A percentile compares a stretch with the other conserved stretches of the same genome.
Conservation (phyloP, 2,888 invertebrate species). For the Harpagoxenus sublaevis region DNA sequence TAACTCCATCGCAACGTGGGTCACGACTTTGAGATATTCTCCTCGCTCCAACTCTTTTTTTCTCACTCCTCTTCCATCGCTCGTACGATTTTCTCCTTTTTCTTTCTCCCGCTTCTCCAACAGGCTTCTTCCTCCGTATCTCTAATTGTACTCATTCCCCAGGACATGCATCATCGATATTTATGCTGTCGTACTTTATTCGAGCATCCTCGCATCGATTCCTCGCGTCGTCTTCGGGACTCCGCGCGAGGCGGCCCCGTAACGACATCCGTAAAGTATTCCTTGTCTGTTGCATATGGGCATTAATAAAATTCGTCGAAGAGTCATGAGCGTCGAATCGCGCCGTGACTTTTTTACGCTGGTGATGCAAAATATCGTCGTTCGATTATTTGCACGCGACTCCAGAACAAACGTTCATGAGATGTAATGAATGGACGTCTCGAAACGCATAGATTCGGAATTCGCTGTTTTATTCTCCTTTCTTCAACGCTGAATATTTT, state of each 20-base stretch:
- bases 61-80: not conserved
- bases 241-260: slow-evolving; percentile 7
- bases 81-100: slow-evolving; percentile 26
- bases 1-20: slow-evolving; percentile 80
- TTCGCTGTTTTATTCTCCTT: not conserved
- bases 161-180: slow-evolving; percentile 66
- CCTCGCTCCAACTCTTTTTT: slow-evolving; percentile 52
- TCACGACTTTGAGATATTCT: slow-evolving; percentile 72
- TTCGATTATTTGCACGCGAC: not conserved
- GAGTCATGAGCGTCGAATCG: slow-evolving; percentile 26
- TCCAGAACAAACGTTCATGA: not conserved
- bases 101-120: slow-evolving; percentile 21
- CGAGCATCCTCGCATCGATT: slow-evolving; percentile 31
- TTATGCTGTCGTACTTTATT: slow-evolving; percentile 61
- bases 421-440: not conserved
- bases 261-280: slow-evolving; percentile 59
- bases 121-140: slow-evolving; percentile 38
- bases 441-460: not conserved
- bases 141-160: slow-evolving; percentile 72
- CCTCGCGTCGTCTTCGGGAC: slow-evolving; percentile 27
- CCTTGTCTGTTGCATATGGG: not conserved
- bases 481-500: not conserved
- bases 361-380: not conserved
- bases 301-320: slow-evolving; percentile 52
- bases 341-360: not conserved